These are phyloP conservation scores for Oxycera nigricornis DNA, from an alignment of 2,888 invertebrate species.

Conservation along the genomic window DNA sequence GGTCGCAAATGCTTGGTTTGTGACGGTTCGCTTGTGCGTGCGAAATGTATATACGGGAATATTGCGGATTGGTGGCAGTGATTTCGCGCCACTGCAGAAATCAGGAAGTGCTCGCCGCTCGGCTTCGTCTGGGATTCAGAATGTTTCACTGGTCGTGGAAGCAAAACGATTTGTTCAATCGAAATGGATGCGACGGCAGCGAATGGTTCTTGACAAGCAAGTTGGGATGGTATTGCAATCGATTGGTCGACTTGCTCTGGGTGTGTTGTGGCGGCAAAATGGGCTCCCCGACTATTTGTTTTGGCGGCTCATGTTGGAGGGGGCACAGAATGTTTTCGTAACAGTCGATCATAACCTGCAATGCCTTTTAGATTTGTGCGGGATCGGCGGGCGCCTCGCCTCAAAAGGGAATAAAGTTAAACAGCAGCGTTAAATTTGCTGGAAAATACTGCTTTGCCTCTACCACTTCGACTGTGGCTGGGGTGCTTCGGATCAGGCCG, in stretches of 20 bases:
- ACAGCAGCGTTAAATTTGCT: too few species aligned
- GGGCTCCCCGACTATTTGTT: not conserved
- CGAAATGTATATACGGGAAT: not conserved
- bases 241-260: not conserved
- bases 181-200: not conserved
- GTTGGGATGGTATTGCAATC: not conserved
- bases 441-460: too few species aligned
- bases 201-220: too few species aligned
- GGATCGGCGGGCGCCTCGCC: not conserved
- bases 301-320: not conserved
- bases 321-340: slow-evolving; percentile 11
- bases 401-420: too few species aligned
- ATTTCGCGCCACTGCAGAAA: not conserved
- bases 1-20: not conserved
- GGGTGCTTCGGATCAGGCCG: too few species aligned
- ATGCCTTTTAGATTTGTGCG: slow-evolving; percentile 1
- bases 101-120: not conserved
- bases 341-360: slow-evolving; percentile 18
- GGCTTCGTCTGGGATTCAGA: not conserved
- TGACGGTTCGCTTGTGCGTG: not conserved
- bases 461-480: too few species aligned
- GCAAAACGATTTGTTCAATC: too few species aligned
- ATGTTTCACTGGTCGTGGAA: too few species aligned
- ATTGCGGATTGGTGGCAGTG: slow-evolving; percentile 11
- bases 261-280: not conserved